phyloP scores from a whole-genome alignment of 2,888 invertebrate genomes.

The Rambutsinella grinnellia region DNA sequence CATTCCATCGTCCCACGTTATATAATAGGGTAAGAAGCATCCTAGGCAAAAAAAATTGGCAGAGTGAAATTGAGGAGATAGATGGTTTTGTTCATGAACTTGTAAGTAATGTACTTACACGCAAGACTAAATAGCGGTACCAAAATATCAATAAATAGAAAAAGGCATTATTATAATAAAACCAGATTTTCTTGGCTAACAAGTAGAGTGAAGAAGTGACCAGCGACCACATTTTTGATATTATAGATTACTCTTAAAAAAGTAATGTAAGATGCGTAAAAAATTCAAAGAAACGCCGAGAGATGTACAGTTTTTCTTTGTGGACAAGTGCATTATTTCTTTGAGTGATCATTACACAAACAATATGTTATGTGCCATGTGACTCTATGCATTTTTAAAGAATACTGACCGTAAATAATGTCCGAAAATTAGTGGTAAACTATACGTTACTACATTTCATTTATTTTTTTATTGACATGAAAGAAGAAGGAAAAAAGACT shows the following conservation, averaged over 20 bases:
- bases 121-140: slow-evolving; percentile 28
- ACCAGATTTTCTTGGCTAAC: slow-evolving; percentile 45
- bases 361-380: too few relatives aligned
- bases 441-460: slow-evolving; percentile 17
- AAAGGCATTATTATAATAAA: slow-evolving; percentile 14
- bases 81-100: slow-evolving; percentile 28
- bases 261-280: neutral
- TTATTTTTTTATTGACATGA: slow-evolving; percentile 6
- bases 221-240: neutral
- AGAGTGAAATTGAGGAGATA: slow-evolving; percentile 4
- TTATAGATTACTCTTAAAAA: neutral
- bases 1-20: too few relatives aligned
- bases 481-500: neutral
- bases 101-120: neutral
- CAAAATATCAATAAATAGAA: slow-evolving; percentile 32
- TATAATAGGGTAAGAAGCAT: too few relatives aligned
- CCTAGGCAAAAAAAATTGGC: too few relatives aligned
- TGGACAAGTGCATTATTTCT: too few relatives aligned
- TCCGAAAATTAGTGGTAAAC: slow-evolving; percentile 9
- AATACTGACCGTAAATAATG: slow-evolving; percentile 53
- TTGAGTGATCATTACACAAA: too few relatives aligned
- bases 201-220: neutral
- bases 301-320: neutral
- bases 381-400: too few relatives aligned
- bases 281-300: slow-evolving; percentile 5